Evolutionary conservation across 2,888 invertebrate species (phyloP).

Genomic region (Tiliacea aurago): DNA sequence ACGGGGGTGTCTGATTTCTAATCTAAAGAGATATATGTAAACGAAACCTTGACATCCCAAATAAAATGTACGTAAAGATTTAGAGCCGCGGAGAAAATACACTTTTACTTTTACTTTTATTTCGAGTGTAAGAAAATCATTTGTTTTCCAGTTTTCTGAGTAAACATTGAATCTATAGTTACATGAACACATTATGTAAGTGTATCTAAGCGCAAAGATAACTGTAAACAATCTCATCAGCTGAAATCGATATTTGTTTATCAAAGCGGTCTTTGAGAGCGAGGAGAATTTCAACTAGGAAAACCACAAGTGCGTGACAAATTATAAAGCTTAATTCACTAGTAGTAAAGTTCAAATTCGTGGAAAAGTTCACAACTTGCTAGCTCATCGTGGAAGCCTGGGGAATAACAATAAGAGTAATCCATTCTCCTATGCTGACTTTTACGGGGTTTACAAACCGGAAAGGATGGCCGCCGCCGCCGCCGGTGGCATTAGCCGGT

Average conservation of each 20-base stretch:
- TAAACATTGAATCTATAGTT: slow-evolving; percentile 11
- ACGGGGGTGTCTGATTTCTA: neutral
- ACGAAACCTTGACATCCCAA: slow-evolving; percentile 12
- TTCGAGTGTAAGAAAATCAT: neutral
- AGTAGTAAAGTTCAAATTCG: slow-evolving; percentile 44
- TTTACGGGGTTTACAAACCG: slow-evolving; percentile 31
- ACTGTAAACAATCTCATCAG: slow-evolving; percentile 37
- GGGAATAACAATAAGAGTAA: slow-evolving; percentile 59
- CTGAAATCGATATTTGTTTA: slow-evolving; percentile 54
- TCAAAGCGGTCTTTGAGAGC: slow-evolving; percentile 22
- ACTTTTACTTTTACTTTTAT: slow-evolving; percentile 8
- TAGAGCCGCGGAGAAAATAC: neutral
- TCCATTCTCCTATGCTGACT: slow-evolving; percentile 56
- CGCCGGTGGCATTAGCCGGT: slow-evolving; percentile 9
- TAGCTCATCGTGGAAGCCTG: slow-evolving; percentile 39
- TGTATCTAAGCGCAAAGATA: slow-evolving; percentile 15
- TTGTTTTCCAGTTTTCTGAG: neutral
- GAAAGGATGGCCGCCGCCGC: neutral
- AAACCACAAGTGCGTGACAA: neutral
- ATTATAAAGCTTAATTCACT: slow-evolving; percentile 11
- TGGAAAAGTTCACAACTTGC: slow-evolving; percentile 9
- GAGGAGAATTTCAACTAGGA: slow-evolving; percentile 30
- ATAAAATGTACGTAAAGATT: slow-evolving; percentile 21
- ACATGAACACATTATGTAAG: neutral
- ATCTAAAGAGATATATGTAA: slow-evolving; percentile 1